Percentiles rank a stretch among this genome's conserved stretches.
phyloP scores from a whole-genome alignment of 1,140 invertebrate genomes.

The Hyphantria cunea region DNA sequence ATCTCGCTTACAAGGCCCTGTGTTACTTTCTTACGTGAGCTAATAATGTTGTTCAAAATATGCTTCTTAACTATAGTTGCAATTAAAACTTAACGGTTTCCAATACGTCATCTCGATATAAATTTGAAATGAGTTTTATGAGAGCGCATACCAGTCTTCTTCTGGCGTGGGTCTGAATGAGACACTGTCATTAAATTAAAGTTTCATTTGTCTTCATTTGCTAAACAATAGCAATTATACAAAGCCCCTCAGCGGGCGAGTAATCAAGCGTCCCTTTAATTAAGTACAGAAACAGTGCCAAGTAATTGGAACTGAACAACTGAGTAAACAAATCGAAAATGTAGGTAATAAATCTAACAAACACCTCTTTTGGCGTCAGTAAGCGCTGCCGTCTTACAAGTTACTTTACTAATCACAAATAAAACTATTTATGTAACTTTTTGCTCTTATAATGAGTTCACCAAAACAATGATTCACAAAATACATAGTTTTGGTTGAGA shows the following conservation, averaged over 20 bases:
- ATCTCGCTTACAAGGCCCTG: too few species aligned
- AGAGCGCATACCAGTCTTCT: constrained; percentile 63
- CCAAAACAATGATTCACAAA: neutral
- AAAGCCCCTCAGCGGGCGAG: constrained; percentile 79
- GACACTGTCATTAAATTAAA: constrained; percentile 81
- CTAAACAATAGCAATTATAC: constrained; percentile 82
- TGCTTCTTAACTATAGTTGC: too few species aligned
- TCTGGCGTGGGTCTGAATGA: constrained; percentile 71
- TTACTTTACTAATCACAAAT: constrained; percentile 50
- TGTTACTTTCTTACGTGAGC: too few species aligned
- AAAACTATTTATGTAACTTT: constrained; percentile 18
- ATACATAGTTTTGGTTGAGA: too few species aligned
- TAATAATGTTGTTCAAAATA: too few species aligned
- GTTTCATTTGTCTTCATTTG: constrained; percentile 82
- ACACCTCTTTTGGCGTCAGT: constrained; percentile 73
- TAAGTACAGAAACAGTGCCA: constrained; percentile 81
- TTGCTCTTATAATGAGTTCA: constrained; percentile 15
- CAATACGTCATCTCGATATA: constrained; percentile 22
- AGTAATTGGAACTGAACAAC: constrained; percentile 82
- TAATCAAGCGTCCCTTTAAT: constrained; percentile 81
- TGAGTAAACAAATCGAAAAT: constrained; percentile 81
- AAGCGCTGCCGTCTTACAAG: constrained; percentile 53
- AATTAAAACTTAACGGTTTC: neutral
- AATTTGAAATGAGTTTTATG: constrained; percentile 56
- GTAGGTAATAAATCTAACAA: constrained; percentile 78